phyloP scores from a whole-genome alignment of 1,140 invertebrate species.

The Cyclina sinensis region DNA sequence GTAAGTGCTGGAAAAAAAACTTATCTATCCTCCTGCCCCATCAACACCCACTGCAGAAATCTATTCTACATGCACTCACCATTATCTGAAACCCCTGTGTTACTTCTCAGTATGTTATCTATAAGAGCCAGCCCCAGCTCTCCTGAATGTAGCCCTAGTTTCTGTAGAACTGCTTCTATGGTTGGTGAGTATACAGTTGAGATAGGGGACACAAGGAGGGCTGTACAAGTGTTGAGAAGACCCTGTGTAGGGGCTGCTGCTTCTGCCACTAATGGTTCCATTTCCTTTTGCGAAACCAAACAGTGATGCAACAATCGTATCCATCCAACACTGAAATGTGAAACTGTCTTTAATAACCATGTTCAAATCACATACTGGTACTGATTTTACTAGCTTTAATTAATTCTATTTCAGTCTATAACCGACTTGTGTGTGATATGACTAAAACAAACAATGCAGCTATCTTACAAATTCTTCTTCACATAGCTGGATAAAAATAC shows the following conservation, averaged over 20 bases:
- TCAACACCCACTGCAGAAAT: too few species aligned
- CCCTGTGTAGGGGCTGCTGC: constrained; percentile 90
- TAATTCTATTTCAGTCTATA: too few species aligned
- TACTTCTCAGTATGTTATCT: constrained; percentile 84
- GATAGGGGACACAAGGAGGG: constrained; percentile 91
- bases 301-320: constrained; percentile 91
- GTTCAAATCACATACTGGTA: too few species aligned
- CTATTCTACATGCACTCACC: constrained; percentile 58
- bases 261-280: constrained; percentile 82
- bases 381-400: too few species aligned
- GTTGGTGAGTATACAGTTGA: constrained; percentile 85
- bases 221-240: constrained; percentile 91
- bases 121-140: constrained; percentile 86
- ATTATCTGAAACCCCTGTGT: constrained; percentile 59
- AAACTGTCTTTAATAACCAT: background rate
- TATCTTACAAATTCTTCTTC: too few species aligned
- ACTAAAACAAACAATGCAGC: too few species aligned
- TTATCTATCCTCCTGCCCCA: too few species aligned
- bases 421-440: too few species aligned
- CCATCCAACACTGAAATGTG: constrained; percentile 89
- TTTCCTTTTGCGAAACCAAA: constrained; percentile 87
- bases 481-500: too few species aligned
- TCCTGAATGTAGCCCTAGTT: constrained; percentile 84
- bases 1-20: too few species aligned
- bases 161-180: constrained; percentile 86